These are phyloP conservation scores for Pionites leucogaster DNA, from an alignment of 2,113 vertebrate species.

Conservation along the genomic window DNA sequence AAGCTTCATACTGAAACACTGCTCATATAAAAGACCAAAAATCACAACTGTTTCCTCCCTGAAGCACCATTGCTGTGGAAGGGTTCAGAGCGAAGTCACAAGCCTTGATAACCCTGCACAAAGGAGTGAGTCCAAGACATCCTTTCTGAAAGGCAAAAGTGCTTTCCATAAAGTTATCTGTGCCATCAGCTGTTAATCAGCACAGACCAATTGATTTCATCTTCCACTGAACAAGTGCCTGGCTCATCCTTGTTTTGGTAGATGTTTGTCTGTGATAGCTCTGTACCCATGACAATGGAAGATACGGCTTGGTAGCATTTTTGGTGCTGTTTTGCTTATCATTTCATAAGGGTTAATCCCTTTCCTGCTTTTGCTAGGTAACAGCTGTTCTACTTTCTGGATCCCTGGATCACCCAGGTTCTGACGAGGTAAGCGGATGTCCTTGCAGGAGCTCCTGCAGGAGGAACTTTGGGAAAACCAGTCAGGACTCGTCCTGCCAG, in stretches of 20 bases:
- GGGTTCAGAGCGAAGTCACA: neutral
- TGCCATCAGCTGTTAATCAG: constrained; percentile 23
- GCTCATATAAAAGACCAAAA: neutral
- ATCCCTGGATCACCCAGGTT: constrained; percentile 1
- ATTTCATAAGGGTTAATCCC: neutral
- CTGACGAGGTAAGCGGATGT: constrained; percentile 18
- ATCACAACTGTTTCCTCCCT: neutral
- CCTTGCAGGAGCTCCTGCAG: constrained; percentile 27
- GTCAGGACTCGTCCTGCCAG: neutral
- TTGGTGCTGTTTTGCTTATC: neutral
- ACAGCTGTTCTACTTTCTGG: neutral
- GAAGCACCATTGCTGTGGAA: neutral
- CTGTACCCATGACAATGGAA: neutral
- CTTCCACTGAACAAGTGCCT: constrained; percentile 15
- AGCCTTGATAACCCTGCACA: neutral
- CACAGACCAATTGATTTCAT: constrained; percentile 12
- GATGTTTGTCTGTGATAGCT: neutral
- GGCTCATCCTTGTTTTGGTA: constrained; percentile 34
- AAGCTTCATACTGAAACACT: neutral
- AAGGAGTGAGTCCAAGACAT: neutral
- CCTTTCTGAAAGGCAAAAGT: constrained; percentile 1
- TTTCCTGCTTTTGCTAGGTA: neutral
- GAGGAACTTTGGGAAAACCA: constrained; percentile 56
- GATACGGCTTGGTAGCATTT: neutral
- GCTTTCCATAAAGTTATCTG: constrained; percentile 37